phyloP scores from a whole-genome alignment of 1,140 invertebrate genomes.

The Dermatophagoides farinae region DNA sequence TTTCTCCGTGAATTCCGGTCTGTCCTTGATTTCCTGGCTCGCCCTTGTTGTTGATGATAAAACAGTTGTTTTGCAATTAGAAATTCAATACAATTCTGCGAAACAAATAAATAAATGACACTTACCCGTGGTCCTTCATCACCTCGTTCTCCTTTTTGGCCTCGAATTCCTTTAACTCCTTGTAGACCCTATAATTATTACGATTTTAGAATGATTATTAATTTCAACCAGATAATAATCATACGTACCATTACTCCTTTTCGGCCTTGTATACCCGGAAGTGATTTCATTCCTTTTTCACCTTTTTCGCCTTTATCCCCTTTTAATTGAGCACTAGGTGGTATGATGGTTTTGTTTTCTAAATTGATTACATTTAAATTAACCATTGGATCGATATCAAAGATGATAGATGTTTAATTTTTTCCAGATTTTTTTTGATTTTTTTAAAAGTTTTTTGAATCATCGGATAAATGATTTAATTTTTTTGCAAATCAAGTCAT shows the following conservation, averaged over 20 bases:
- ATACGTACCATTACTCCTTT: background rate
- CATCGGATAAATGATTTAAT: too few relatives aligned
- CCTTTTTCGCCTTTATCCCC: background rate
- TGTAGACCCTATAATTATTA: background rate
- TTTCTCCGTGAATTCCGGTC: background rate
- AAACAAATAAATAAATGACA: background rate
- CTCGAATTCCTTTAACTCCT: background rate
- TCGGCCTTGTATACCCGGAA: conserved; percentile 12
- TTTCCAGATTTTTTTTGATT: too few relatives aligned
- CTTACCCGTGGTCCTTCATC: conserved; percentile 1
- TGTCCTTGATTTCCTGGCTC: background rate
- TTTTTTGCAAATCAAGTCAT: too few relatives aligned
- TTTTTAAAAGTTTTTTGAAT: too few relatives aligned
- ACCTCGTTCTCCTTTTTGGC: conserved; percentile 1
- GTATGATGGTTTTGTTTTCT: too few relatives aligned
- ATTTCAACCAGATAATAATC: background rate
- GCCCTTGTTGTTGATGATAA: background rate
- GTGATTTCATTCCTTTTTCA: conserved; percentile 15
- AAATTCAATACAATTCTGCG: too few relatives aligned
- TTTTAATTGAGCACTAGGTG: background rate
- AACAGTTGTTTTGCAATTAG: too few relatives aligned
- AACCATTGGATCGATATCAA: too few relatives aligned
- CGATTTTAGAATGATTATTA: too few relatives aligned
- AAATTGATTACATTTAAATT: too few relatives aligned
- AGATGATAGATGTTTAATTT: too few relatives aligned